Evolutionary conservation across 2,797 vertebrate species (phyloP).

Genomic region (Tokudaia tokunoshimensis): DNA sequence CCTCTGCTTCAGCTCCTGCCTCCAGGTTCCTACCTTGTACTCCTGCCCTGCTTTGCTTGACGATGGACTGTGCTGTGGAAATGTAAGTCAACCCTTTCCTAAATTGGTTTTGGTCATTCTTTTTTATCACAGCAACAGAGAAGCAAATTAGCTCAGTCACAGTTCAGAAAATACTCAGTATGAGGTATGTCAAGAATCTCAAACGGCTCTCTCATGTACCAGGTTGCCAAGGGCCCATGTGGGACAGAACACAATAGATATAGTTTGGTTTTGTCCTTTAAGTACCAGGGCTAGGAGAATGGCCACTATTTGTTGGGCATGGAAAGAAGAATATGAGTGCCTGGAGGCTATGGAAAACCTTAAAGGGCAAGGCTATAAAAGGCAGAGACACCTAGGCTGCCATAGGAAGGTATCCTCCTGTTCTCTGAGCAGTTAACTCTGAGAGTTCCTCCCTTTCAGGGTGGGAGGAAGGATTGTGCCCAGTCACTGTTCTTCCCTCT

Average conservation of each 20-base stretch:
- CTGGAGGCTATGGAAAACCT: conserved; percentile 1
- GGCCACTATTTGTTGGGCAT: not conserved
- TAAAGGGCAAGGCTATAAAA: not conserved
- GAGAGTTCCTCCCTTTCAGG: not conserved
- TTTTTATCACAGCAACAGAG: not conserved
- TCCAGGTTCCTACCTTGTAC: not conserved
- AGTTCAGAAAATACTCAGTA: conserved; percentile 32
- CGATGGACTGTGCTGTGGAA: not conserved
- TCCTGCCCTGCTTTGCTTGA: not conserved
- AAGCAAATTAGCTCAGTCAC: not conserved
- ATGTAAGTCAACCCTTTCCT: not conserved
- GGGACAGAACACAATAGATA: not conserved
- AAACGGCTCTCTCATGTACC: not conserved
- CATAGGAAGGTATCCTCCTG: not conserved
- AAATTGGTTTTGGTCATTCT: not conserved
- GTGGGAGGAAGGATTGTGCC: not conserved
- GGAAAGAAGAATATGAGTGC: not conserved
- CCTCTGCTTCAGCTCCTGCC: not conserved
- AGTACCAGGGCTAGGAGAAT: not conserved
- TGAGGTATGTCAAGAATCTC: conserved; percentile 7
- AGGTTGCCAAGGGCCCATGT: not conserved
- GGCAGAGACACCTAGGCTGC: not conserved
- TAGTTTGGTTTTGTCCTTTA: conserved; percentile 13
- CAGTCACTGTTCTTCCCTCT: not conserved
- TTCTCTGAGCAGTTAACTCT: conserved; percentile 14